Evolutionary conservation across 1,140 invertebrate species (phyloP).

Genomic region (Diprion similis): DNA sequence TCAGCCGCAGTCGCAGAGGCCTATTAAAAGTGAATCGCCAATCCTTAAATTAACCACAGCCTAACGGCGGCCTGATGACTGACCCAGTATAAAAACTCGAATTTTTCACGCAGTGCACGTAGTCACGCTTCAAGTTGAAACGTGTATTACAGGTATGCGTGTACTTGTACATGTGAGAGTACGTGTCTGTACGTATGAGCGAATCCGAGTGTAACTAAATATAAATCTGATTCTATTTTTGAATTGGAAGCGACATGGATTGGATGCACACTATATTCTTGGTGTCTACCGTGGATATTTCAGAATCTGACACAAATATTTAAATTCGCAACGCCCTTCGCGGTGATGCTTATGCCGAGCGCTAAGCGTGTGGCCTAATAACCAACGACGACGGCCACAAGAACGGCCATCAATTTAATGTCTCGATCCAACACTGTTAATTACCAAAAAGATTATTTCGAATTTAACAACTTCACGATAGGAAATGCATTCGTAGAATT

Average conservation of each 20-base stretch:
- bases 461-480: no score
- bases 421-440: not conserved
- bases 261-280: constrained; percentile 33
- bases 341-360: not conserved
- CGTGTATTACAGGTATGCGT: not conserved
- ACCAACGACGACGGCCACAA: not conserved
- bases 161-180: constrained; percentile 3
- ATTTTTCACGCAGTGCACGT: not conserved
- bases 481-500: no score
- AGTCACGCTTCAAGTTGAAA: not conserved
- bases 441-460: no score
- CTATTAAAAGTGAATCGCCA: not conserved
- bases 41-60: constrained; percentile 1
- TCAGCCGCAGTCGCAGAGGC: not conserved
- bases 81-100: not conserved
- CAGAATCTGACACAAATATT: constrained; percentile 46
- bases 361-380: not conserved
- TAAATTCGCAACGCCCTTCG: constrained; percentile 1
- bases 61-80: not conserved
- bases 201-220: constrained; percentile 41
- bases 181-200: not conserved
- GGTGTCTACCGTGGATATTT: constrained; percentile 45
- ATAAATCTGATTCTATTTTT: constrained; percentile 58
- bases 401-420: not conserved
- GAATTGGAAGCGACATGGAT: not conserved